Percentiles rank a stretch among this genome's conserved stretches.
phyloP scores from a whole-genome alignment of 1,140 invertebrate genomes.

The Drosophila nebulosa region DNA sequence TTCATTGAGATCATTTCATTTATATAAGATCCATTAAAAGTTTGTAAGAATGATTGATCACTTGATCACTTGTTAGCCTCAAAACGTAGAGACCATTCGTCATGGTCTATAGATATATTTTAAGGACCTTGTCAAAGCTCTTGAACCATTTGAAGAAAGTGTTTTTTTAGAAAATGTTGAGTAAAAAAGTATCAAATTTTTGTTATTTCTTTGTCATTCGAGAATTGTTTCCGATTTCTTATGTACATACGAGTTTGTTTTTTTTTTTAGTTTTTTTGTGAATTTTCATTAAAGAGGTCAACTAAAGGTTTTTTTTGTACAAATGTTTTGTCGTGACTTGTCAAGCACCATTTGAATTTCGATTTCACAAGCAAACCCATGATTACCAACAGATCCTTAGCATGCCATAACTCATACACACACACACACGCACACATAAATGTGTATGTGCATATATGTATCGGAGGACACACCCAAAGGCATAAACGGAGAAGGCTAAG shows the following conservation, averaged over 20 bases:
- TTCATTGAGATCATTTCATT: too few species aligned
- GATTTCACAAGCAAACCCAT: conserved; percentile 54
- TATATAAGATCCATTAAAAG: too few species aligned
- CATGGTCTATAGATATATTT: too few species aligned
- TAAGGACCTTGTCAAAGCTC: too few species aligned
- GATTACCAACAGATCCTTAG: conserved; percentile 54
- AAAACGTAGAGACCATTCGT: too few species aligned
- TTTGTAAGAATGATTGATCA: too few species aligned
- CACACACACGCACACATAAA: conserved; percentile 1
- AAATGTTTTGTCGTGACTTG: conserved; percentile 7
- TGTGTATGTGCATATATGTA: background rate
- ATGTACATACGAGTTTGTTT: background rate
- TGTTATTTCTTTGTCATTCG: too few species aligned
- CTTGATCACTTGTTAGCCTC: too few species aligned
- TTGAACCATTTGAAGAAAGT: too few species aligned
- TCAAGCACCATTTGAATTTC: conserved; percentile 44
- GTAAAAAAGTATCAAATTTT: too few species aligned
- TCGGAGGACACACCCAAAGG: conserved; percentile 32
- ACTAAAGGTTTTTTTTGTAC: background rate
- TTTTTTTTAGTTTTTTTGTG: background rate
- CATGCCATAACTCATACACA: conserved; percentile 1
- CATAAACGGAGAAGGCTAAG: background rate
- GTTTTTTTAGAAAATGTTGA: too few species aligned
- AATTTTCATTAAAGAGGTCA: background rate
- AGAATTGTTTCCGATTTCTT: background rate